Base-by-base conservation (phyloP, 1,140 invertebrate genomes). In the Drosophila ercepeae region DNA sequence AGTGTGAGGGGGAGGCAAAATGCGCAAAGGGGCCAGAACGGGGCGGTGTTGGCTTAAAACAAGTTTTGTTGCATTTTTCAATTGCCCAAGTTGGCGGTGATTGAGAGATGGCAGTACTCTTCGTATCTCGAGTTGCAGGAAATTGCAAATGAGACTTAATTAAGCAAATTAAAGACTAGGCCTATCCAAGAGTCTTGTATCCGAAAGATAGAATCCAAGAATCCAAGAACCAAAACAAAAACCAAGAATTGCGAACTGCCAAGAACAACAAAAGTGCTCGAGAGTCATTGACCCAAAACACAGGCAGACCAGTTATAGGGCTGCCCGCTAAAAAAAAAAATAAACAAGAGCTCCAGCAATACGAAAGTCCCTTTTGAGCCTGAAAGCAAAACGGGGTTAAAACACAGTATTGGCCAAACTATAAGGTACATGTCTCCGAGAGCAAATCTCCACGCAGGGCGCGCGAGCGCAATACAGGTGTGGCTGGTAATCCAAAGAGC, bases 301-400 rank as follows among this genome's bases (percentile, higher is more conserved):
- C 52, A 69, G 53, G 39, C 71, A 82, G 81, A 84, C 81, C 81
- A 84, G 81, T 84, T 86, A 65, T 73, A 84, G 63, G 81, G 81
- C 81, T 84, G 81, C 81, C 58, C 34, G 48, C 57, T 44, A 25
- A 32, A 54, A 14, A 54, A 14, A 41, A 42, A 44, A 46, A 29
- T 29, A 25, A 25, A 70, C 42, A 34, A 63, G 49, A 49, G n/a
- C 19, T 18, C n/a, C 7, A 18, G 16, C 44, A 18, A 18, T n/a
- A 16, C 21, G 34, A 57, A 29, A 63, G 63, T 58, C 44, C 69
- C 34, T 44, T 67, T 39, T 52, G 65, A 55, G 60, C 67, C 77
- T 23, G 58, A 79, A 79, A 71, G 48, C 59, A 68, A 84, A 84
- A 84, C 81, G 73, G 86, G 81, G 81, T 84, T 86, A 84, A 81